Evolutionary conservation across 1,140 invertebrate species (phyloP).

Genomic region (Orussus abietinus): DNA sequence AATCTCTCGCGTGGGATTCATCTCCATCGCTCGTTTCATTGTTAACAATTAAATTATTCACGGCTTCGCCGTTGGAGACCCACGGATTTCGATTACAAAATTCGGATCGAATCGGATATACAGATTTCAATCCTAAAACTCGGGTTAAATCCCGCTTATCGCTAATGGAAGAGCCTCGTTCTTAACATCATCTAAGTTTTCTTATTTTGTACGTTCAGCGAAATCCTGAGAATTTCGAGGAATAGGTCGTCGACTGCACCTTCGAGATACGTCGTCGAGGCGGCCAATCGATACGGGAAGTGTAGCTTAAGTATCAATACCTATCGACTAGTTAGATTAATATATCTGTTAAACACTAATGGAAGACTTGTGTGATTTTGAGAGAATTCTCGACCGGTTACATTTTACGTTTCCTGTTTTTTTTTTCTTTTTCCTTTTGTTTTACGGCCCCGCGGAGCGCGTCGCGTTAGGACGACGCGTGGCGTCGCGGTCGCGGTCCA

Average conservation of each 20-base stretch:
- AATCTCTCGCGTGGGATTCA: conserved; percentile 2
- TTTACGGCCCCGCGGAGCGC: background rate
- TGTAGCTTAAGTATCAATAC: too few relatives aligned
- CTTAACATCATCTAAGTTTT: background rate
- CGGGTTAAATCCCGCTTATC: conserved; percentile 10
- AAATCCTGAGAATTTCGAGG: conserved; percentile 10
- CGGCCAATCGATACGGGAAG: too few relatives aligned
- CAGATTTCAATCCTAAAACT: too few relatives aligned
- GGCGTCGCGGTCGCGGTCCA: too few relatives aligned
- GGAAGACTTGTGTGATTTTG: conserved; percentile 50
- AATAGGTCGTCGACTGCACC: conserved; percentile 7
- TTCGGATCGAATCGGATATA: too few relatives aligned
- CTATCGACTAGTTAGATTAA: conserved; percentile 5
- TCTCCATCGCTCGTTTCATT: background rate
- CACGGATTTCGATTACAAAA: background rate
- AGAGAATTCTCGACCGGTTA: too few relatives aligned
- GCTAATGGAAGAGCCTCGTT: conserved; percentile 15
- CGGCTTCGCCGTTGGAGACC: background rate
- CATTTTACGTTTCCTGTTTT: too few relatives aligned
- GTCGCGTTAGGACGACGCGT: too few relatives aligned
- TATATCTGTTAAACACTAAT: conserved; percentile 22
- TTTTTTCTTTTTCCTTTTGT: too few relatives aligned
- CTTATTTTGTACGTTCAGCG: background rate
- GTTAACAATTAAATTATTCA: conserved; percentile 6
- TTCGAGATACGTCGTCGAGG: background rate